Base-by-base conservation (phyloP, 2,888 invertebrate species). In the Papilio protenor region DNA sequence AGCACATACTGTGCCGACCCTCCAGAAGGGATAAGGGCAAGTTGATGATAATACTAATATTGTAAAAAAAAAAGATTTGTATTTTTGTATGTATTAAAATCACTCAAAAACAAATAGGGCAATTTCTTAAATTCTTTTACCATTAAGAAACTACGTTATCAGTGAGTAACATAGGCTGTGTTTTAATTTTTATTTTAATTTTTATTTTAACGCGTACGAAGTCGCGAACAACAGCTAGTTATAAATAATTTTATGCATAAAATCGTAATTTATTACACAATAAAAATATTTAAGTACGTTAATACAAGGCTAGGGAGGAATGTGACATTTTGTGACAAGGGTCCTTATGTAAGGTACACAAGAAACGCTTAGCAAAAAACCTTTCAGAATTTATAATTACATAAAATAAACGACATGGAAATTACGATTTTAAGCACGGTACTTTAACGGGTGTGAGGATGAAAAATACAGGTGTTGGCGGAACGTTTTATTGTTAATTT, bases 211-310 rank as follows among this genome's bases (percentile, higher is more conserved):
- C 1, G 27, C 27, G 27, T 1, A 27, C 27, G 27, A 27, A 27
- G 27, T 27, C 27, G 27, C 2, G 27, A 27, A 2, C 27, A 27
- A 27, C 27, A 27, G n/a, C n/a, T n/a, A 27, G 27, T 27, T 27
- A 27, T 27, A 27, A 33, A 52, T 16, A 16, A 64, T 33, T 64
- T 64, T 33, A 64, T 64, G 64, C 18, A 64, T 64, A n/a, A 40
- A 64, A 64, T 64, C 10, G 10, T 82, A 64, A 82, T 77, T 81
- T 81, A 83, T 82, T 81, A 84, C 86, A 86, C 86, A 85, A 84
- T 85, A 85, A 82, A 84, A 85, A 84, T 87, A 87, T 87, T 85
- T 80, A 82, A 74, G 73, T 73, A 69, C 57, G 33, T 52, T 40
- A 27, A 27, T 27, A 75, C 66, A 77, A 73, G 57, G 64, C 18